Conservation (phyloP, 2,113 vertebrate genomes). For the Chloebia gouldiae region DNA sequence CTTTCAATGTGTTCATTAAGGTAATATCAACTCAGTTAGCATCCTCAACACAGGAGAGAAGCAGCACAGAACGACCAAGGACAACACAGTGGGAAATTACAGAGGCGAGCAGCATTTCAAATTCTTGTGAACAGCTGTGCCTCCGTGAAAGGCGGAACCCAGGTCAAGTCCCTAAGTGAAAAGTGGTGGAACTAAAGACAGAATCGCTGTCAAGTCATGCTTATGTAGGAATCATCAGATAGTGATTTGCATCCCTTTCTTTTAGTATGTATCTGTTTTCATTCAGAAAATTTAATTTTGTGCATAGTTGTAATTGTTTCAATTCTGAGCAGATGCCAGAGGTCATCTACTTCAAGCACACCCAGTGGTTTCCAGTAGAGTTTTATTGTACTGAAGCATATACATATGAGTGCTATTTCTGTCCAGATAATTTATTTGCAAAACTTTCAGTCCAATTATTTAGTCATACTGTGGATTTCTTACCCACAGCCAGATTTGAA, state of each 20-base stretch:
- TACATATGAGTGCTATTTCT: neutral
- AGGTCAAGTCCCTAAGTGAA: neutral
- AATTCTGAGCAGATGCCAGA: neutral
- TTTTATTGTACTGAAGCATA: neutral
- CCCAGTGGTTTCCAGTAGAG: neutral
- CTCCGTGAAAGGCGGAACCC: accelerated
- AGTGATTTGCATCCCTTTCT: neutral
- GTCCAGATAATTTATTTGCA: neutral
- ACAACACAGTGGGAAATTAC: neutral
- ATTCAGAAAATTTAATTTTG: neutral
- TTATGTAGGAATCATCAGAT: neutral
- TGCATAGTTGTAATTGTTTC: neutral
- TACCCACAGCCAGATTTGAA: neutral
- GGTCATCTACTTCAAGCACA: neutral
- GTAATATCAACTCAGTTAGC: constrained; percentile 5
- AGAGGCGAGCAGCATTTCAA: constrained; percentile 3
- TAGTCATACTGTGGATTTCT: neutral
- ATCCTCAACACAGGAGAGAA: neutral
- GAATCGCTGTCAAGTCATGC: neutral
- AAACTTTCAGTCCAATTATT: neutral
- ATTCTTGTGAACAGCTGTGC: neutral
- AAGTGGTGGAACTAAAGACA: neutral
- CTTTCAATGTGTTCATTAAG: neutral
- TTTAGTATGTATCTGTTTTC: neutral
- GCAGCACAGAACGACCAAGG: neutral